phyloP scores from a whole-genome alignment of 1,140 invertebrate genomes.

The Bradynema listronoti region DNA sequence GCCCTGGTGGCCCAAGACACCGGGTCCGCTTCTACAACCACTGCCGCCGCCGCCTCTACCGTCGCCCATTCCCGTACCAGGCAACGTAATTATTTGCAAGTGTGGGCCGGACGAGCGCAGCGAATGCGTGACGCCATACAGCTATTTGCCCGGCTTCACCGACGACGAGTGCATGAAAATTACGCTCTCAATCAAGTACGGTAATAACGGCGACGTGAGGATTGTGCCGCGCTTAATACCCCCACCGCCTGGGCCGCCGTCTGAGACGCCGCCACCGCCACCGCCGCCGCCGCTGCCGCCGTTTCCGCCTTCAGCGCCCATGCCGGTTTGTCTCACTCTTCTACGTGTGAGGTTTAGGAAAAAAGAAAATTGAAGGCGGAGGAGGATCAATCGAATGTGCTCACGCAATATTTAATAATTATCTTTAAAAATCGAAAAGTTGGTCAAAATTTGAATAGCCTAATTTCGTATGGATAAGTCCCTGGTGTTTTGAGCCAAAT shows the following conservation, averaged over 20 bases:
- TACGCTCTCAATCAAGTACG: not conserved
- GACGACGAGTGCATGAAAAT: not conserved
- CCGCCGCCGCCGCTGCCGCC: conserved; percentile 15
- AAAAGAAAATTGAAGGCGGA: too few relatives aligned
- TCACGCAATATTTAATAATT: too few relatives aligned
- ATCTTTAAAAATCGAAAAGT: too few relatives aligned
- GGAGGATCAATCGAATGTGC: too few relatives aligned
- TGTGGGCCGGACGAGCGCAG: not conserved
- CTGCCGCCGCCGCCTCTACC: not conserved
- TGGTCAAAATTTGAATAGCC: too few relatives aligned
- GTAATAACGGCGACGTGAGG: not conserved
- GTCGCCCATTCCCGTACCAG: too few relatives aligned
- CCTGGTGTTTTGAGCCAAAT: too few relatives aligned
- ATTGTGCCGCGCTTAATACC: too few relatives aligned
- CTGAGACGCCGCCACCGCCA: conserved; percentile 10
- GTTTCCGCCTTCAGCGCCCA: not conserved
- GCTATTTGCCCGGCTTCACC: too few relatives aligned
- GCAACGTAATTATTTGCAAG: conserved; percentile 1
- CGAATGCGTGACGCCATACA: not conserved
- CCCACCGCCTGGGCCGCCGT: not conserved
- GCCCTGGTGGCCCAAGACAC: not conserved
- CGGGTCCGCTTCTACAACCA: conserved; percentile 1
- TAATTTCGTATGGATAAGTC: too few relatives aligned
- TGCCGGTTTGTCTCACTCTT: not conserved
- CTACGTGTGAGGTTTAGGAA: too few relatives aligned